These are phyloP conservation scores for Dorcus hopei DNA, from an alignment of 2,888 invertebrate genomes.

Conservation along the genomic window DNA sequence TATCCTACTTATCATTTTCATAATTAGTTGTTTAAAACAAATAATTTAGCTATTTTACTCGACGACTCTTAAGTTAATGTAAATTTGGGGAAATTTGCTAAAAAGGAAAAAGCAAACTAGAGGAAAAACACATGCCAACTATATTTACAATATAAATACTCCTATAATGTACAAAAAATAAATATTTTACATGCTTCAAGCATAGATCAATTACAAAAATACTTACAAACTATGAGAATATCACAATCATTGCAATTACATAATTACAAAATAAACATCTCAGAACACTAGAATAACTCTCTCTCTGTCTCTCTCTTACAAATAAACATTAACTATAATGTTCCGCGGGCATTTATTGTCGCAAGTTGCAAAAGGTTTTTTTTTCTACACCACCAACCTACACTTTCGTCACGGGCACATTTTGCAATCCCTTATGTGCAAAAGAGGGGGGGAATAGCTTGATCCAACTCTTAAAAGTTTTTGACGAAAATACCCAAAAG, in stretches of 20 bases:
- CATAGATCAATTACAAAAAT: slow-evolving; percentile 19
- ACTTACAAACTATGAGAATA: slow-evolving; percentile 17
- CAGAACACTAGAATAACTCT: too few species aligned
- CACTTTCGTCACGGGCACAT: slow-evolving; percentile 33
- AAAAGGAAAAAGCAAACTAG: background rate
- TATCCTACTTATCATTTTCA: too few species aligned
- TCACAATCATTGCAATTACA: slow-evolving; percentile 20
- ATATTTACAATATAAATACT: slow-evolving; percentile 23
- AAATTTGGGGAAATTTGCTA: background rate
- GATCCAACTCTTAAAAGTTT: slow-evolving; percentile 42
- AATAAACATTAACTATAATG: background rate
- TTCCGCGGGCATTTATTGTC: background rate
- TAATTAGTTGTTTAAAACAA: too few species aligned
- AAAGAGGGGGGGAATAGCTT: slow-evolving; percentile 34
- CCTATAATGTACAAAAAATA: slow-evolving; percentile 24
- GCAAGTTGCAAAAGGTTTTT: background rate
- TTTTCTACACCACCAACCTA: slow-evolving; percentile 10
- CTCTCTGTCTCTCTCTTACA: background rate
- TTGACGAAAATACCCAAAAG: slow-evolving; percentile 43
- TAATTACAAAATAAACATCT: background rate
- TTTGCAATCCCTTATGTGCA: slow-evolving; percentile 27
- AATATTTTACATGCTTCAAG: slow-evolving; percentile 25
- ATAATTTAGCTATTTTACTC: too few species aligned
- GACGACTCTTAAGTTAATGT: background rate
- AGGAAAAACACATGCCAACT: slow-evolving; percentile 12